Evolutionary conservation across 2,113 vertebrate genomes (phyloP), one percentile per base, ranked within the genome.

Genomic region (Condylura cristata): DNA sequence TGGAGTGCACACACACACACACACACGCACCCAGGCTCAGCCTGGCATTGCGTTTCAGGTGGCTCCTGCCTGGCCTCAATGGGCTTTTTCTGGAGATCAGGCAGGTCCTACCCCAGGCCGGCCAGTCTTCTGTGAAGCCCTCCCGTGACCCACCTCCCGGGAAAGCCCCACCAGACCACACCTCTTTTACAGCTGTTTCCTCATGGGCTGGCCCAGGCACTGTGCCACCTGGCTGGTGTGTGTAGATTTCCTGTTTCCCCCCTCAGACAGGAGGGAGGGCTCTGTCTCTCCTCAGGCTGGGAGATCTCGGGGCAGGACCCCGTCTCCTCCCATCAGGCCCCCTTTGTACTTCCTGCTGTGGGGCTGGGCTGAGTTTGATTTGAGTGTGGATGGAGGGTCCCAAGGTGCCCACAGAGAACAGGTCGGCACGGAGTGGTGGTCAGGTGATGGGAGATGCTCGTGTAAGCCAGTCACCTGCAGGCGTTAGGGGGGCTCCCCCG

Each of bases 241-340:
- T 18, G 41, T 28, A 44, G 26, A n/a, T 48, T 97, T 97, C 95
- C 97, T 95, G 92, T 93, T 65, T 68, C 90, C 71, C 85, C 65
- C 51, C 24, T 56, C 39, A 26, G 53, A 28, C 41, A 11, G 18
- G 61, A 75, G 79, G 65, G 63, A 82, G 37, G 80, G 78, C 82
- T 61, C 70, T 6, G n/a, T 70, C 76, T 86, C 51, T 70, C 32
- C 30, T 12, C n/a, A 37, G 76, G 46, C 58, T 0, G 0, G 13
- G 71, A 18, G 63, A 61, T 68, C 32, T 2, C 34, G 37, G 65
- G 41, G 70, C 65, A 13, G 66, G 76, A 26, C 1, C 51, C 48
- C 6, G 1, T 89, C 65, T 53, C 61, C 22, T n/a, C 75, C 48
- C 60, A 20, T 46, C 8, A 2, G 87, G 74, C 61, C 74, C 4